Conservation (phyloP, 2,113 vertebrate genomes). For the Oplegnathus fasciatus region DNA sequence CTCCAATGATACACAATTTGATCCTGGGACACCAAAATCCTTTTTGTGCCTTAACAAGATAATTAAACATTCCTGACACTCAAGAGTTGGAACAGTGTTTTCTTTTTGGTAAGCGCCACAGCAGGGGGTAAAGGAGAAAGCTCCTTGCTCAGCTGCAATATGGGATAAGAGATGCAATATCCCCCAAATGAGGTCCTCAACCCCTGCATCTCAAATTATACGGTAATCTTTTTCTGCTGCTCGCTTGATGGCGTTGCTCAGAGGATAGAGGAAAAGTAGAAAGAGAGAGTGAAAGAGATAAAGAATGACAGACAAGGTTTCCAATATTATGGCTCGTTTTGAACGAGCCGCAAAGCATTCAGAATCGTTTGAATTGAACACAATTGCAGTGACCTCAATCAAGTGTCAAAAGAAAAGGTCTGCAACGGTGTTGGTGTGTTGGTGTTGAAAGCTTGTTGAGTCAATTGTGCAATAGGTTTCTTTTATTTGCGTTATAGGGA, state of each 20-base stretch:
- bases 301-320: constrained; percentile 34
- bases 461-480: constrained; percentile 13
- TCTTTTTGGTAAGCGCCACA: constrained; percentile 18
- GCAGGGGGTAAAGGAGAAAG: constrained; percentile 21
- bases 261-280: neutral
- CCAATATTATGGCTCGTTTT: constrained; percentile 1
- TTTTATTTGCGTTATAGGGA: constrained; percentile 22
- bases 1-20: constrained; percentile 24
- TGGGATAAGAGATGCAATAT: constrained; percentile 57
- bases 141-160: constrained; percentile 24
- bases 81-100: constrained; percentile 29
- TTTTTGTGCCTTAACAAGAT: constrained; percentile 61
- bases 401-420: neutral
- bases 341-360: neutral
- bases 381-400: constrained; percentile 30
- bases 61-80: constrained; percentile 63
- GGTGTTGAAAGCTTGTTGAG: neutral
- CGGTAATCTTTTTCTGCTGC: constrained; percentile 26
- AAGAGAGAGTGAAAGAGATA: constrained; percentile 8
- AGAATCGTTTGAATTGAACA: constrained; percentile 19
- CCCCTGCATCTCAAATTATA: constrained; percentile 33
- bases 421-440: neutral
- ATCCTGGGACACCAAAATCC: constrained; percentile 36
- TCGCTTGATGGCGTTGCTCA: neutral
- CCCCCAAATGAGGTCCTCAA: constrained; percentile 54